Base-by-base conservation (phyloP, 2,113 vertebrate genomes). In the Pogonocichla stellata region DNA sequence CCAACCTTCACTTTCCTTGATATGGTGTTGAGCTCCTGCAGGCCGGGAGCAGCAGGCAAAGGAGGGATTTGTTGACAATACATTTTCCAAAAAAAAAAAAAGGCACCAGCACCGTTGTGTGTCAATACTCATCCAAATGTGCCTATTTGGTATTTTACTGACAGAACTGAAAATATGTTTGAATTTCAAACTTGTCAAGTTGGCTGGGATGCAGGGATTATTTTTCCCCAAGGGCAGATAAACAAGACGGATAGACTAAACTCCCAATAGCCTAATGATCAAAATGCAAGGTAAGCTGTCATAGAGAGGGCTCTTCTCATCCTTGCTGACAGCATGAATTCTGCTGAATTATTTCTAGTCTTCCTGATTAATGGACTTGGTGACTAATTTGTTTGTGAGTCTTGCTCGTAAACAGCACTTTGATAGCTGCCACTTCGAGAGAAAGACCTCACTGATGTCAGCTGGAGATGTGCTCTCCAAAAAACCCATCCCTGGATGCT, bases 211-310 rank as follows among this genome's bases (percentile, higher is more conserved):
- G 95, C 86, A 96, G 90, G 86, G 86, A 96, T 95, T 96, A 97
- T 96, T 95, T 97, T 96, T 96, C 95, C 96, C 95, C 53, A 86
- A 97, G 96, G 96, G 90, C 93, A 96, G 93, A 97, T 97, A 96
- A 97, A 97, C 90, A 97, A 97, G 96, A 97, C 5, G 77, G 94
- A 97, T 97, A 89, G 93, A 56, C 93, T 96, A 94, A 97, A 96
- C 93, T 95, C 72, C 0, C 65, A 96, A 97, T 94, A 34, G 36
- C 93, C 96, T 96, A 97, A 97, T 97, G 96, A 97, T 97, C 95
- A 97, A 96, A 97, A 96, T 91, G 94, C 95, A 94, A 94, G 86
- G 93, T 97, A 95, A 95, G 94, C 92, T 94, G 94, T 97, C 95
- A 96, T 50, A 80, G 61, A 94, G 74, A 92, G 65, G 92, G 88